Conservation (phyloP, 1,140 invertebrate species). For the Drosophila repletoides region DNA sequence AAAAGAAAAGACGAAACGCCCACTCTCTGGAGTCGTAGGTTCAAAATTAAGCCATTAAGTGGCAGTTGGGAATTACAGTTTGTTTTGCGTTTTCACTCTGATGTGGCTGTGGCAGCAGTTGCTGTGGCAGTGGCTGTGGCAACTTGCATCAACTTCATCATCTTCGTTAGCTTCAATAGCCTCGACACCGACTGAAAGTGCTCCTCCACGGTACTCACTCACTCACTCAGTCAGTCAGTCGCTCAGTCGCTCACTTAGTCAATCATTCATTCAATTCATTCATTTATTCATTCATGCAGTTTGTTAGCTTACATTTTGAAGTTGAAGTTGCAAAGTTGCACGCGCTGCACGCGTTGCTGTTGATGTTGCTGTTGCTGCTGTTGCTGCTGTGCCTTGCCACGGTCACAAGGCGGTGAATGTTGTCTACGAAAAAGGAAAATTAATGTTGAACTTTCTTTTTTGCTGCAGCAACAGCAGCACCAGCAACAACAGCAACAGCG, state of each 20-base stretch:
- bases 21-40: slow-evolving; percentile 34
- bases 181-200: slow-evolving; percentile 59
- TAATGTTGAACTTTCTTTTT: slow-evolving; percentile 77
- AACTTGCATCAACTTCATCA: background rate
- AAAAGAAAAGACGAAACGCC: slow-evolving; percentile 47
- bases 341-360: too few relatives aligned
- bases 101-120: slow-evolving; percentile 27
- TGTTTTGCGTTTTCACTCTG: slow-evolving; percentile 54
- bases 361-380: too few relatives aligned
- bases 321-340: slow-evolving; percentile 71
- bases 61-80: slow-evolving; percentile 61
- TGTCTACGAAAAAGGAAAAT: slow-evolving; percentile 74
- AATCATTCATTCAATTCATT: slow-evolving; percentile 36
- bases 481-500: slow-evolving; percentile 28
- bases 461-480: slow-evolving; percentile 31
- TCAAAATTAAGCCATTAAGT: slow-evolving; percentile 72
- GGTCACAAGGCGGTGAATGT: slow-evolving; percentile 69
- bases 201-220: slow-evolving; percentile 5
- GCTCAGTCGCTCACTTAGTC: slow-evolving; percentile 56
- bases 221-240: slow-evolving; percentile 2
- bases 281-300: slow-evolving; percentile 66
- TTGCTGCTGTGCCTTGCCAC: too few relatives aligned
- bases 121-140: background rate
- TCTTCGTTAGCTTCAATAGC: slow-evolving; percentile 41
- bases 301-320: slow-evolving; percentile 67